Evolutionary conservation across 2,113 vertebrate species (phyloP).

Genomic region (Tyrannus savana): DNA sequence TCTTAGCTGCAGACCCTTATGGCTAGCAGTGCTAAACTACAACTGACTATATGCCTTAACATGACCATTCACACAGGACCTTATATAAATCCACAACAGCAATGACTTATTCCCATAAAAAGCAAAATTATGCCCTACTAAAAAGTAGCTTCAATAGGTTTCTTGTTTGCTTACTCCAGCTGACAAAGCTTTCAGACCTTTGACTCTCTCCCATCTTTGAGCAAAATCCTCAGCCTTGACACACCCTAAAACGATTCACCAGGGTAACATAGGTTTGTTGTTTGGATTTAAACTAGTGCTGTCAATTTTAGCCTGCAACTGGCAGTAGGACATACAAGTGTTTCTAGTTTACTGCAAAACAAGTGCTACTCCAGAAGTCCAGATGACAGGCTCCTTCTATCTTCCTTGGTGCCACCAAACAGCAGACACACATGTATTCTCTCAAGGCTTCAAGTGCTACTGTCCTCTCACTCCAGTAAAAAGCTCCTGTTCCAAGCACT

Average conservation of each 20-base stretch:
- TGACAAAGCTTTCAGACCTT: not conserved
- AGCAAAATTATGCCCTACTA: not conserved
- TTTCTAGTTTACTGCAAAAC: not conserved
- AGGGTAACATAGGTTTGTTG: not conserved
- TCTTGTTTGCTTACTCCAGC: not conserved
- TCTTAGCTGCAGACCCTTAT: not conserved
- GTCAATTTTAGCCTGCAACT: not conserved
- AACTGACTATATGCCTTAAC: not conserved
- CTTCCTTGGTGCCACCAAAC: not conserved
- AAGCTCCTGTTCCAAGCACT: not conserved
- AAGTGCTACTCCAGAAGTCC: not conserved
- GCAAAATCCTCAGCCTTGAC: not conserved
- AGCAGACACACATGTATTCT: fast-evolving
- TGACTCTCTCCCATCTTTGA: not conserved
- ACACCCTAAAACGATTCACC: not conserved
- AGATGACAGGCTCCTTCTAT: not conserved
- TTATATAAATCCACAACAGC: not conserved
- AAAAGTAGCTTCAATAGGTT: not conserved
- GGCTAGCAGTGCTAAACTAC: not conserved
- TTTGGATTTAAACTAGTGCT: not conserved
- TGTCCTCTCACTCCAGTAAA: not conserved
- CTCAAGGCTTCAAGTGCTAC: not conserved
- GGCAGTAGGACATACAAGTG: fast-evolving
- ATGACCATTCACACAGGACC: not conserved
- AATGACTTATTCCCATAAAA: not conserved